Base-by-base conservation (phyloP, 2,888 invertebrate genomes). In the Andrena dorsata region DNA sequence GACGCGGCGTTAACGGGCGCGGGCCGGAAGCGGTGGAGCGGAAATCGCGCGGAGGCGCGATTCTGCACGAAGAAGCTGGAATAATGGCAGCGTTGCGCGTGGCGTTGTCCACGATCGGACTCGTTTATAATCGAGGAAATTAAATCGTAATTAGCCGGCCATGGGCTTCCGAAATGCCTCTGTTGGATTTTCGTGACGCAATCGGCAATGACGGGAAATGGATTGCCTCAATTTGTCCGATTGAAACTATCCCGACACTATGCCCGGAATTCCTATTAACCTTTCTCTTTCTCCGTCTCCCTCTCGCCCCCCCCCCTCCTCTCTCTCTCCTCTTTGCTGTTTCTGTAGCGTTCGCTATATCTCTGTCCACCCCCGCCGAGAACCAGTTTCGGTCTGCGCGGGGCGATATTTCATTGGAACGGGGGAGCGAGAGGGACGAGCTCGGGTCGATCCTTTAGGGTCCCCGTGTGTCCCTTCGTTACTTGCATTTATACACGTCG, bases 221-320 rank as follows among this genome's bases (percentile, higher is more conserved):
- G 86, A 92, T 92, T 89, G 90, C 91, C 87, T 90, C 92, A 90
- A 91, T 92, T 92, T 91, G 91, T 90, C 88, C 88, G 90, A 89
- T 90, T 89, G 90, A 91, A 92, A 92, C 91, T 91, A 91, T 91
- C 90, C 87, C 88, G 88, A 88, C 90, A 90, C 91, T 89, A 90
- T 90, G 92, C 86, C 88, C 85, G 90, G 90, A 90, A 92, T 92
- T 91, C 89, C 90, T 90, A 90, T 91, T 91, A 91, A 91, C 90
- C 82, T 88, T 61, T 79, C 72, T 66, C 82, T 74, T 61, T 65
- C 66, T 60, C n/a, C 23, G 63, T 78, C 84, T 80, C 80, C 72
- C 69, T 73, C 82, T 53, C 64, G 26, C 49, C 32, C 61, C 71
- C 74, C 41, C 47, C 58, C 51, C 32, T 49, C 69, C n/a, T n/a